Conservation (phyloP, 2,797 vertebrate species). For the Propithecus deckenii region DNA sequence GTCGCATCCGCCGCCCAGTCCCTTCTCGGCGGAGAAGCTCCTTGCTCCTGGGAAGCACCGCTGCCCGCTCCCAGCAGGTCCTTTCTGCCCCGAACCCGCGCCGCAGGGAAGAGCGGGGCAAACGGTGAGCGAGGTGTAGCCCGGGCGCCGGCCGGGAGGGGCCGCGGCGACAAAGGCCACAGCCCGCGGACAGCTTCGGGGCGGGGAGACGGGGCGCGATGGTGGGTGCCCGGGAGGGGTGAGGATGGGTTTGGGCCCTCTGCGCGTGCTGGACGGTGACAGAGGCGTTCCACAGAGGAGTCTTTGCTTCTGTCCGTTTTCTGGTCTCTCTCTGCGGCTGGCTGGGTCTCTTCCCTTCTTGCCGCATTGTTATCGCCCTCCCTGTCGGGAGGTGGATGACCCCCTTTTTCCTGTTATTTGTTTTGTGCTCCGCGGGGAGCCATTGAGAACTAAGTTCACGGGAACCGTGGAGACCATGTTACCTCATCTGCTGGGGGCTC, state of each 20-base stretch:
- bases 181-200: background rate
- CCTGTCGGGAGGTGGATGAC: background rate
- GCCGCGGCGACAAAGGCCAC: background rate
- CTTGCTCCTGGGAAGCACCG: background rate
- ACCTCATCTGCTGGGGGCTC: background rate
- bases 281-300: background rate
- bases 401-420: background rate
- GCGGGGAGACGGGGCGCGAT: background rate
- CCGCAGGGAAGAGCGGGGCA: background rate
- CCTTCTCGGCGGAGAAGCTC: background rate
- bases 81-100: background rate
- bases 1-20: background rate
- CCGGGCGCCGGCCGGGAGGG: background rate
- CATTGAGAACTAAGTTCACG: background rate
- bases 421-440: background rate
- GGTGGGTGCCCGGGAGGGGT: background rate
- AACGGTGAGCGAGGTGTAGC: conserved; percentile 56
- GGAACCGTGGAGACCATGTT: background rate
- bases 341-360: background rate
- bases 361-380: background rate
- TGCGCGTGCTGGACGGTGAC: background rate
- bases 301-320: background rate
- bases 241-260: background rate
- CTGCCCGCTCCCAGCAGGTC: background rate
- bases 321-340: background rate